These are phyloP conservation scores for Lycopodina hypogea DNA, from an alignment of 37 sponge, comb jelly and placozoan genomes.

Conservation along the genomic window DNA sequence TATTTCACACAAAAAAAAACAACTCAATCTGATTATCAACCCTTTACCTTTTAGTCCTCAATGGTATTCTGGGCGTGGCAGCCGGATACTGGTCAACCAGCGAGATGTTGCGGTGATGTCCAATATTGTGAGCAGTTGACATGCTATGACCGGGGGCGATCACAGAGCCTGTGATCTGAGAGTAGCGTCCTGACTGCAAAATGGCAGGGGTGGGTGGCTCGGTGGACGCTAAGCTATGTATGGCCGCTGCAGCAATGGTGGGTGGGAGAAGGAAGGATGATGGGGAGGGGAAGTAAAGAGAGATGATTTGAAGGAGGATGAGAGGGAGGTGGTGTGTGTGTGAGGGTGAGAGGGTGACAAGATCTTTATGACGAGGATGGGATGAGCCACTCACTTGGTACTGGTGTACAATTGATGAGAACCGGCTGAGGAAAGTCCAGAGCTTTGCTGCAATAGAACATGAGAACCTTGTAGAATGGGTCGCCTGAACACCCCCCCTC, in stretches of 20 bases:
- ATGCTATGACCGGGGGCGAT: neutral
- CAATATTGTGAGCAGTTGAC: neutral
- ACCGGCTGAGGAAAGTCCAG: conserved; percentile 64
- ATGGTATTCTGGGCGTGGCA: conserved; percentile 3
- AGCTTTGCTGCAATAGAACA: conserved; percentile 67
- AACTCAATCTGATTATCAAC: too few species aligned
- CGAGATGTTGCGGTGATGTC: neutral
- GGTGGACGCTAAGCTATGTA: neutral
- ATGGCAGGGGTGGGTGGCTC: too few species aligned
- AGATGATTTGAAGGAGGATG: neutral
- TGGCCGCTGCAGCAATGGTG: neutral
- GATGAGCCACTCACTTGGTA: conserved; percentile 16
- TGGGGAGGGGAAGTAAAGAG: neutral
- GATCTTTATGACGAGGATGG: conserved; percentile 5
- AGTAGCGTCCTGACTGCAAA: neutral
- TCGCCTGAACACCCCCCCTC: conserved; percentile 12
- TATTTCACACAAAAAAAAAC: too few species aligned
- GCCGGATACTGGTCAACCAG: conserved; percentile 3
- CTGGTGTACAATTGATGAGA: conserved; percentile 20
- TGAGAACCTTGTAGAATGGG: conserved; percentile 47
- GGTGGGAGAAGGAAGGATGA: neutral
- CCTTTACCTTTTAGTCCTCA: neutral
- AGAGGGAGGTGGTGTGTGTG: neutral
- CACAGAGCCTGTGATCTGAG: neutral
- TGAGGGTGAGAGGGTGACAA: neutral